Evolutionary conservation across 1,140 invertebrate species (phyloP).

Genomic region (Sipha flava): DNA sequence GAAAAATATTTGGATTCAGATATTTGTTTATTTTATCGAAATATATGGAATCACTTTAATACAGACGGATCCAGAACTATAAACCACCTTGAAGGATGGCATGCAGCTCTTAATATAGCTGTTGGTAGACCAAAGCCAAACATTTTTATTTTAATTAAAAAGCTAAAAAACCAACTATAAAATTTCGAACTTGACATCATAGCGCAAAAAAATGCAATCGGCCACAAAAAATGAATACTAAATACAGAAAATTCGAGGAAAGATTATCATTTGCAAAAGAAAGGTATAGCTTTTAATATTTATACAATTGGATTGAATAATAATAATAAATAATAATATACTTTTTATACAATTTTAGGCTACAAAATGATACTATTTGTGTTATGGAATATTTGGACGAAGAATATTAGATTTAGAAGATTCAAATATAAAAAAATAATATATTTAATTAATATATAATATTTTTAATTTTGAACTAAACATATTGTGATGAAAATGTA

Average conservation of each 20-base stretch:
- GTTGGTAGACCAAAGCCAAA: background rate
- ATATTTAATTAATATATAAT: no score
- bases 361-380: no score
- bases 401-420: no score
- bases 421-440: no score
- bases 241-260: background rate
- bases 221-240: background rate
- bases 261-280: background rate
- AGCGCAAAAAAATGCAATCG: background rate
- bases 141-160: background rate
- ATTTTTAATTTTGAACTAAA: no score
- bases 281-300: no score
- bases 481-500: no score
- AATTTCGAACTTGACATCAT: background rate
- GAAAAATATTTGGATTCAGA: background rate
- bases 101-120: background rate
- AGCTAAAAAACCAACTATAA: background rate
- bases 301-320: no score
- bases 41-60: background rate
- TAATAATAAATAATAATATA: no score
- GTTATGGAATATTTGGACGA: no score
- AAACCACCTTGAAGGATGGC: background rate
- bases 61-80: background rate
- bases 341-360: no score
- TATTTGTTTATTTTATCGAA: background rate